Base-by-base conservation (phyloP, 1,140 invertebrate species). In the Heliconius eleuchia region DNA sequence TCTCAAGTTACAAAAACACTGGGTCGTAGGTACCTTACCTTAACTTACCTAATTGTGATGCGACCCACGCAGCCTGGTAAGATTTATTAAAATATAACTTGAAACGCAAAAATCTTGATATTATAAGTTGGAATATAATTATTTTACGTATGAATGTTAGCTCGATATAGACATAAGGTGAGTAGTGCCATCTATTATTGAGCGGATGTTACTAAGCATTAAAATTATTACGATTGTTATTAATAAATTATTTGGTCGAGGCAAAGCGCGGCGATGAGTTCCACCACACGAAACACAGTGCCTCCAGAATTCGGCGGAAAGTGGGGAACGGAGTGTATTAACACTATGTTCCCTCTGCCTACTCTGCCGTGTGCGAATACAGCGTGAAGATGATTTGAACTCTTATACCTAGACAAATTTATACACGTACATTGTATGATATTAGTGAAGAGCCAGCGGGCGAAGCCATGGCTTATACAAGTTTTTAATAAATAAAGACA, bases 21-120 rank as follows among this genome's bases (percentile, higher is more conserved):
- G 80, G 85, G 88, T 90, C 82, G 79, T 66, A 66, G 60, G 60
- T 30, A 66, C 23, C 82, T 82, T 86, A 85, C 79, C 87, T 91
- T 27, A 30, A 11, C 82, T 82, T 86, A 85, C 79, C 87, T 91
- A 91, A 89, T 91, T 90, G 87, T 87, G 81, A 91, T 91, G 85
- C 90, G 66, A 52, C 88, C 90, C 90, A 90, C 89, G 88, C 86
- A 84, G 84, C 42, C 13, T 46, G 90, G 85, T 86, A 80, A 89
- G 89, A 90, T 90, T 88, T 87, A 89, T 91, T 89, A 90, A 91
- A 90, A 91, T 91, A 90, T 90, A 85, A 86, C 86, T 87, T 83
- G 23, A 66, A 66, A 66, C 27, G 60, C 60, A 66, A 30, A 66
- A 66, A 27, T 23, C 86, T 89, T 90, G 88, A 90, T 91, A 86